Evolutionary conservation across 1,140 invertebrate species (phyloP).

Genomic region (Danaus melanippus): DNA sequence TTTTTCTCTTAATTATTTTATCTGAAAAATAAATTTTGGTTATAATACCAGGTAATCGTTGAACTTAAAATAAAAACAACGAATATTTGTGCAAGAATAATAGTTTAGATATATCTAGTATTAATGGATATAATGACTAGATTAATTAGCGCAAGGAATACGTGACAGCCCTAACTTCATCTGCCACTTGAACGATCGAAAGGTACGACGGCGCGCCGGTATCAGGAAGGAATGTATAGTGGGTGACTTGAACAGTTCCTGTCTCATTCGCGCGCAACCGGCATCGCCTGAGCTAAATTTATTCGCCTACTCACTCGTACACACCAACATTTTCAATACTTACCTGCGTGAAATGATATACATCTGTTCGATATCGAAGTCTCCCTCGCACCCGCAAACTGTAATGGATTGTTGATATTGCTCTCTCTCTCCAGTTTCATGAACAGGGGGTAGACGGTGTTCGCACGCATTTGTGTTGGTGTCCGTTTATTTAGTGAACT

Average conservation of each 20-base stretch:
- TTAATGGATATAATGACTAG: not conserved
- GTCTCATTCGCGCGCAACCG: constrained; percentile 58
- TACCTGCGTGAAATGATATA: constrained; percentile 71
- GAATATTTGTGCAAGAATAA: too few species aligned
- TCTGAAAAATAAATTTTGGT: too few species aligned
- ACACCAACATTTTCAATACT: constrained; percentile 68
- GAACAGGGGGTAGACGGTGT: constrained; percentile 66
- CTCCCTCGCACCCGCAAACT: constrained; percentile 37
- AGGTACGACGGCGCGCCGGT: constrained; percentile 68
- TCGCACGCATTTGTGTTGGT: constrained; percentile 63
- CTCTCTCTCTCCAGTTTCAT: constrained; percentile 54
- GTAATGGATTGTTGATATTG: constrained; percentile 67
- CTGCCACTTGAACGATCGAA: constrained; percentile 72
- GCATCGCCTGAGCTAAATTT: constrained; percentile 62
- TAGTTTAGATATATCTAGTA: too few species aligned
- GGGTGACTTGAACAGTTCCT: constrained; percentile 67
- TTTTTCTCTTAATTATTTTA: too few species aligned
- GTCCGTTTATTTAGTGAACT: constrained; percentile 72
- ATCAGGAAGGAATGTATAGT: constrained; percentile 71
- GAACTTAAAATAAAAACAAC: too few species aligned
- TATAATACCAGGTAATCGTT: too few species aligned
- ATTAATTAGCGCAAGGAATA: constrained; percentile 24
- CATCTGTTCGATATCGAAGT: constrained; percentile 59
- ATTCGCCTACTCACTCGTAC: constrained; percentile 54
- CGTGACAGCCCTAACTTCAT: constrained; percentile 67